These are phyloP conservation scores for Mesitornis unicolor DNA, from an alignment of 2,113 vertebrate genomes.

Conservation along the genomic window DNA sequence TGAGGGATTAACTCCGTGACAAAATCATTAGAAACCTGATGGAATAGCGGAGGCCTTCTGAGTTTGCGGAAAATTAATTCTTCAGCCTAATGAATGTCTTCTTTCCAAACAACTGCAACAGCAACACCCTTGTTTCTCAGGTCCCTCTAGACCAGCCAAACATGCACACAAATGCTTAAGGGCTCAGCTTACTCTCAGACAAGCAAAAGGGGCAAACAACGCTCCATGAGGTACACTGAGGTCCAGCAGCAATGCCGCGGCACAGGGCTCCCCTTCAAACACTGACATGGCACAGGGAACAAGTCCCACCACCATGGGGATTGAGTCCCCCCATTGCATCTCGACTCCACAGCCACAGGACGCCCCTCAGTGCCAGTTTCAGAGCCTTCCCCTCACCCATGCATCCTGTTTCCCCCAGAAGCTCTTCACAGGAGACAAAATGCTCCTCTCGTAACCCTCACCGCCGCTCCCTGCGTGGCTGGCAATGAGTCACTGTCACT, in stretches of 20 bases:
- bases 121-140: background rate
- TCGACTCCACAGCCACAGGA: rapidly evolving
- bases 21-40: constrained; percentile 70
- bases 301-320: background rate
- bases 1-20: constrained; percentile 66
- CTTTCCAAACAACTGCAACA: background rate
- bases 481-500: background rate
- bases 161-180: rapidly evolving
- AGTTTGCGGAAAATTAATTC: constrained; percentile 25
- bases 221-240: rapidly evolving
- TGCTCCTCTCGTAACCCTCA: background rate
- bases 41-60: background rate
- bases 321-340: rapidly evolving
- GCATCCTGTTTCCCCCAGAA: background rate
- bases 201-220: background rate
- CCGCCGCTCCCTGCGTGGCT: background rate
- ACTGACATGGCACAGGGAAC: rapidly evolving
- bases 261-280: background rate
- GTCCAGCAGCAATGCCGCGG: background rate
- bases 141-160: background rate
- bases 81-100: constrained; percentile 44
- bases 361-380: no score
- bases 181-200: background rate
- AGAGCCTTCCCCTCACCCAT: no score
- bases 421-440: background rate